phyloP scores from a whole-genome alignment of 2,888 invertebrate genomes.

The Watsonalla cultraria region DNA sequence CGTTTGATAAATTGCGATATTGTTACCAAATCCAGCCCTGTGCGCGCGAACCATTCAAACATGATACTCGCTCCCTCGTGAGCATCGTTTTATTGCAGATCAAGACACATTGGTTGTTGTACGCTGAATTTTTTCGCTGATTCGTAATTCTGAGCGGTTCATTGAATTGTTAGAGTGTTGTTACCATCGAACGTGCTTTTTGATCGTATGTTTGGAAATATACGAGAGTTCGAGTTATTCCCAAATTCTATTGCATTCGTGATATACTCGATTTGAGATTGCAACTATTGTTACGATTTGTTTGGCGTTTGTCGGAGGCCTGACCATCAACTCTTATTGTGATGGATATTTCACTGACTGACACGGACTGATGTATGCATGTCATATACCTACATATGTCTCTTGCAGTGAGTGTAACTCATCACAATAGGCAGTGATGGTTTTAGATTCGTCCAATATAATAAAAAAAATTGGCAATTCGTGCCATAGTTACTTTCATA shows the following conservation, averaged over 20 bases:
- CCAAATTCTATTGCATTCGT: not conserved
- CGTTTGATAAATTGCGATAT: conserved; percentile 76
- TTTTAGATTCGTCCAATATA: too few species aligned
- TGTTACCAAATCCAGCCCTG: conserved; percentile 55
- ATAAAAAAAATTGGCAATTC: too few species aligned
- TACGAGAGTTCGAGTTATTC: not conserved
- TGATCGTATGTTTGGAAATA: not conserved
- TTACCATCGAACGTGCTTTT: not conserved
- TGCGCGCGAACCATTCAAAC: conserved; percentile 28
- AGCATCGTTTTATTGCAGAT: conserved; percentile 10
- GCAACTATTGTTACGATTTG: not conserved
- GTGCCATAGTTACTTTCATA: too few species aligned
- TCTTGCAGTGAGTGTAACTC: too few species aligned
- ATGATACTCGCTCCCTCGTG: conserved; percentile 16
- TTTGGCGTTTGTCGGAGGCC: not conserved
- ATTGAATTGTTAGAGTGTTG: conserved; percentile 23
- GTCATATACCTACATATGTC: too few species aligned
- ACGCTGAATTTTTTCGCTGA: conserved; percentile 28
- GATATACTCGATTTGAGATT: too few species aligned
- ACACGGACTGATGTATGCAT: too few species aligned
- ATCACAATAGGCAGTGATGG: too few species aligned
- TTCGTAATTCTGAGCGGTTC: conserved; percentile 42
- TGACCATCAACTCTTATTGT: not conserved
- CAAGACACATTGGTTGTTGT: conserved; percentile 19
- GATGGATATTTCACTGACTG: too few species aligned